Evolutionary conservation across 2,797 vertebrate species (phyloP).

Genomic region (Enteromius treurensis): DNA sequence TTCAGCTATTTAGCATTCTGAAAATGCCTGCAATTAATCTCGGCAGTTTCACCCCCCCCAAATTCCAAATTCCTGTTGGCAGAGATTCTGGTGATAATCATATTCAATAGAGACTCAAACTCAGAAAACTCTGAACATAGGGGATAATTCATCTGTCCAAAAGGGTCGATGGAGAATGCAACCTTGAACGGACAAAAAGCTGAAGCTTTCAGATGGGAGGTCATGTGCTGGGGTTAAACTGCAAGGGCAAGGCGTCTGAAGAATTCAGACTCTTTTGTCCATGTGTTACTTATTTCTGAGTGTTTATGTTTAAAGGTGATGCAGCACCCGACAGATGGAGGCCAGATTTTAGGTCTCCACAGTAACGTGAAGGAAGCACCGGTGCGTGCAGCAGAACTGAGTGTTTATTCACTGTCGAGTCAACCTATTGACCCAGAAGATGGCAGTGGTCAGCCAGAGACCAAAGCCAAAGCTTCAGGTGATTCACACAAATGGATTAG

Average conservation of each 20-base stretch:
- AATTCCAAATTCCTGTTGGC: slow-evolving; percentile 27
- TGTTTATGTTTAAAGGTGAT: slow-evolving; percentile 63
- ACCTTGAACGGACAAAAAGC: neutral
- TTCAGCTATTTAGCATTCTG: slow-evolving; percentile 43
- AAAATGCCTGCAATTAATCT: slow-evolving; percentile 53
- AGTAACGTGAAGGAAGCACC: slow-evolving; percentile 68
- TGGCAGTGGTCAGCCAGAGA: slow-evolving; percentile 50
- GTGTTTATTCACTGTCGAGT: slow-evolving; percentile 69
- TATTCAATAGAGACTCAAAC: slow-evolving; percentile 4
- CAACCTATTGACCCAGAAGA: slow-evolving; percentile 71
- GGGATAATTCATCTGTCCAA: neutral
- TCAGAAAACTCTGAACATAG: neutral
- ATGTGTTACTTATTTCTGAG: slow-evolving; percentile 22
- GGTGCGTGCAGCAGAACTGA: slow-evolving; percentile 67
- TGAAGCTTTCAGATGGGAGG: neutral
- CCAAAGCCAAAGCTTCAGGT: slow-evolving; percentile 68
- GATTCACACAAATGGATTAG: neutral
- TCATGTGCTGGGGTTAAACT: neutral
- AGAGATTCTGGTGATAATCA: neutral
- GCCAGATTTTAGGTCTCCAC: slow-evolving; percentile 69
- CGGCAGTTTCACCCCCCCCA: slow-evolving; percentile 26
- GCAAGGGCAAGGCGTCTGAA: neutral
- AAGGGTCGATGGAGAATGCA: neutral
- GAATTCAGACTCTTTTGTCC: neutral
- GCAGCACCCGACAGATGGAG: slow-evolving; percentile 70